A percentile compares a stretch with the other conserved stretches of the same genome.
Conservation (phyloP, 2,797 vertebrate species). For the Ctenopoma multispine region DNA sequence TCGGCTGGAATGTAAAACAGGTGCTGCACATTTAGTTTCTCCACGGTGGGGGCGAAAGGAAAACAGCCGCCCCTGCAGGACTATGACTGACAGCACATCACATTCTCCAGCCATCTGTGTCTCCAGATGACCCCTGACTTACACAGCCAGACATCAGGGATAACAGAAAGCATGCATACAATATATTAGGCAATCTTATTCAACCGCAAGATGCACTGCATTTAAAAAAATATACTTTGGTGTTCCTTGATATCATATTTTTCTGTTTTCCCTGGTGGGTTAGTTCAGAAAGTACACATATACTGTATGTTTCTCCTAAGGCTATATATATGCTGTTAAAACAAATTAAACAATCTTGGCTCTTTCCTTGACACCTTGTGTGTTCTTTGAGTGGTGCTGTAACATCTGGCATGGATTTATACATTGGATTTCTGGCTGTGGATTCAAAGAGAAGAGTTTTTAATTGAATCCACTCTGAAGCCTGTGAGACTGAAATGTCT, state of each 20-base stretch:
- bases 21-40: slow-evolving; percentile 80
- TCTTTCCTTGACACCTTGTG: slow-evolving; percentile 72
- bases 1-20: slow-evolving; percentile 84
- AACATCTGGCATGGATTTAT: slow-evolving; percentile 79
- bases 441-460: slow-evolving; percentile 77
- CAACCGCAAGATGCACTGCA: not conserved
- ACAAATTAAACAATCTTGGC: slow-evolving; percentile 53
- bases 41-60: slow-evolving; percentile 65
- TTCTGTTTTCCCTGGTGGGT: slow-evolving; percentile 14
- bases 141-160: slow-evolving; percentile 48
- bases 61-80: slow-evolving; percentile 77
- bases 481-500: slow-evolving; percentile 73
- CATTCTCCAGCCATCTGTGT: slow-evolving; percentile 81
- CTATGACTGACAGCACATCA: slow-evolving; percentile 77
- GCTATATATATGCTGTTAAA: slow-evolving; percentile 41
- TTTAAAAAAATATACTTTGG: not conserved
- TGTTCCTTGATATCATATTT: slow-evolving; percentile 5
- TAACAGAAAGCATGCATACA: slow-evolving; percentile 41
- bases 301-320: slow-evolving; percentile 17
- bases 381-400: slow-evolving; percentile 62
- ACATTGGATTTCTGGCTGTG: slow-evolving; percentile 66
- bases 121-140: slow-evolving; percentile 69
- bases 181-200: slow-evolving; percentile 14
- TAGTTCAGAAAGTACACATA: slow-evolving; percentile 18
- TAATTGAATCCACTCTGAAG: slow-evolving; percentile 77